Evolutionary conservation across 2,113 vertebrate genomes (phyloP).

Genomic region (Choloepus hoffmanni): DNA sequence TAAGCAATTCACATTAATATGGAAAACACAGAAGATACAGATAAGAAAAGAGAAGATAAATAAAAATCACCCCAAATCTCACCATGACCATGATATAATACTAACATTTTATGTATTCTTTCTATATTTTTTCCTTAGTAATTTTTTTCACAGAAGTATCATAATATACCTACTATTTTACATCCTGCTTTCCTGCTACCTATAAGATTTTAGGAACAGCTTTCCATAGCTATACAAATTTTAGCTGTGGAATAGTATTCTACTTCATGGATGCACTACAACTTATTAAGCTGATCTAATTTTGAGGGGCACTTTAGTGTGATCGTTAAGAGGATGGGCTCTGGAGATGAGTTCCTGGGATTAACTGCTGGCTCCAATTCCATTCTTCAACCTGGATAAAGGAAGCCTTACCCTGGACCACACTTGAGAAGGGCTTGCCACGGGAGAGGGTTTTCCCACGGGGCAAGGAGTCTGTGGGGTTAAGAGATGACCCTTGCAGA

Average conservation of each 20-base stretch:
- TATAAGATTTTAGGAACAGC: neutral
- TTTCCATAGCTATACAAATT: neutral
- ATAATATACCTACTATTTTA: neutral
- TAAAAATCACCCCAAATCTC: neutral
- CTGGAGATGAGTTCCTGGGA: neutral
- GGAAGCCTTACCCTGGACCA: neutral
- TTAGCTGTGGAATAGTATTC: neutral
- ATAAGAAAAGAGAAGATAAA: neutral
- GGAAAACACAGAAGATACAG: neutral
- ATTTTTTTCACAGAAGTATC: neutral
- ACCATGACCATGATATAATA: neutral
- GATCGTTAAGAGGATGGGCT: neutral
- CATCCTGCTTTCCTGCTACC: neutral
- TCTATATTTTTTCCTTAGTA: neutral
- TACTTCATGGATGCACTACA: neutral
- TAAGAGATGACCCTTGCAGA: neutral
- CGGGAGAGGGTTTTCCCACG: neutral
- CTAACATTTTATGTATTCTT: neutral
- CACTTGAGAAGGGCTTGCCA: rapidly evolving
- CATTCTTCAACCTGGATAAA: neutral
- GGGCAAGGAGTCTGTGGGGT: neutral
- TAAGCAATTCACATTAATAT: neutral
- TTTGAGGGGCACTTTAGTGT: neutral
- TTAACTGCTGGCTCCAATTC: neutral
- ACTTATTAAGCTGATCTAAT: neutral